phyloP scores from a whole-genome alignment of 1,140 invertebrate genomes.

The Halesus radiatus region DNA sequence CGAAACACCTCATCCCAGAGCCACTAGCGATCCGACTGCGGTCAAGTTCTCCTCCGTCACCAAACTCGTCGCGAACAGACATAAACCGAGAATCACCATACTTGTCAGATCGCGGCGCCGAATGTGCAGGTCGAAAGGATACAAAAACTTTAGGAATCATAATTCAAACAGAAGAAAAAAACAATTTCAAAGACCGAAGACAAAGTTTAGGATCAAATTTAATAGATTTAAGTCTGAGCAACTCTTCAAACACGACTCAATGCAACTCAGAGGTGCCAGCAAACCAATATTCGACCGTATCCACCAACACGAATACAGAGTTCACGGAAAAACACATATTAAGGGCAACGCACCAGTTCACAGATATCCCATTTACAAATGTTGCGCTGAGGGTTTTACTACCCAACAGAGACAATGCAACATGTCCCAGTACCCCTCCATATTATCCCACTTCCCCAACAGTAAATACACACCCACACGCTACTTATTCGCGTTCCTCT shows the following conservation, averaged over 20 bases:
- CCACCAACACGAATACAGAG: not conserved
- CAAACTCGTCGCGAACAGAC: not conserved
- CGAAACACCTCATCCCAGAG: not conserved
- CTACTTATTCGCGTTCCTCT: not conserved
- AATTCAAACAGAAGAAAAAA: conserved; percentile 31
- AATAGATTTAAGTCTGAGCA: not conserved
- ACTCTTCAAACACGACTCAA: not conserved
- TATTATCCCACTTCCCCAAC: not conserved
- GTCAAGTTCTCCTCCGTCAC: not conserved
- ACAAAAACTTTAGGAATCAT: not conserved
- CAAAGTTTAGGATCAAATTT: not conserved
- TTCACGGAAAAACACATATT: not conserved
- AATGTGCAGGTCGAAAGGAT: conserved; percentile 1
- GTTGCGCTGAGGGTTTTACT: conserved; percentile 1
- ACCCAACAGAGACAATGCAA: not conserved
- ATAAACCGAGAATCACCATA: too few species aligned
- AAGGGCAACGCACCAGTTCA: not conserved
- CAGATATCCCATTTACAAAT: not conserved
- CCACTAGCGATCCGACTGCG: not conserved
- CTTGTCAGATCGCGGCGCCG: conserved; percentile 1
- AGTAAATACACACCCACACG: not conserved
- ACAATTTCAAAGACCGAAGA: not conserved
- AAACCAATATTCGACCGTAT: not conserved
- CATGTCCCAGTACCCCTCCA: not conserved
- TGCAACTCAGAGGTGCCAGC: not conserved